Percentiles rank a stretch among this genome's conserved stretches.
Conservation (phyloP, 2,113 vertebrate genomes). For the Brienomyrus brachyistius region DNA sequence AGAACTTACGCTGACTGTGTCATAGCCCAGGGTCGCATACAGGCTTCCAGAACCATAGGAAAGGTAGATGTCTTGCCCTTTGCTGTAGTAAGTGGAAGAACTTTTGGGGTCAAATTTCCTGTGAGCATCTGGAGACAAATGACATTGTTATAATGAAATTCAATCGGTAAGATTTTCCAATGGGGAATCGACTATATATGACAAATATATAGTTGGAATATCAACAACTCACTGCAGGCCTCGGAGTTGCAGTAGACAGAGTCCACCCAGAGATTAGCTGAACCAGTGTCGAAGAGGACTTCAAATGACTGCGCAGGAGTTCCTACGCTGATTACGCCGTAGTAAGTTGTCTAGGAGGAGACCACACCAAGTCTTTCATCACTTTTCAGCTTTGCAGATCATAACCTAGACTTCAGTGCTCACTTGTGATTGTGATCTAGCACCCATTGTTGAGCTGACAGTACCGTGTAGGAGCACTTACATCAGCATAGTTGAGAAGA, state of each 20-base stretch:
- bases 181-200: not conserved
- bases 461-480: conserved; percentile 44
- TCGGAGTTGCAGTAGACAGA: conserved; percentile 47
- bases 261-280: conserved; percentile 54
- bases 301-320: conserved; percentile 50
- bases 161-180: not conserved
- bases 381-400: not conserved
- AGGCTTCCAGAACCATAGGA: conserved; percentile 47
- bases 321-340: conserved; percentile 45
- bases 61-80: conserved; percentile 43
- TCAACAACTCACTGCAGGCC: conserved; percentile 47
- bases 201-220: not conserved
- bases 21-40: conserved; percentile 47
- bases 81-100: conserved; percentile 44
- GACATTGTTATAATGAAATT: not conserved
- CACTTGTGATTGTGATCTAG: not conserved
- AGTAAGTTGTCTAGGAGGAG: conserved; percentile 43
- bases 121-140: conserved; percentile 37
- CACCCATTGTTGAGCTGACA: not conserved
- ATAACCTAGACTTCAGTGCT: not conserved
- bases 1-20: conserved; percentile 46
- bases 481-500: conserved; percentile 64
- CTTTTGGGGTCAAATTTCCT: conserved; percentile 43
- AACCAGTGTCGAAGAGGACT: conserved; percentile 53
- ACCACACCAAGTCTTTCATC: not conserved